phyloP scores from a whole-genome alignment of 2,888 invertebrate genomes.

The Phyto melanocephala region DNA sequence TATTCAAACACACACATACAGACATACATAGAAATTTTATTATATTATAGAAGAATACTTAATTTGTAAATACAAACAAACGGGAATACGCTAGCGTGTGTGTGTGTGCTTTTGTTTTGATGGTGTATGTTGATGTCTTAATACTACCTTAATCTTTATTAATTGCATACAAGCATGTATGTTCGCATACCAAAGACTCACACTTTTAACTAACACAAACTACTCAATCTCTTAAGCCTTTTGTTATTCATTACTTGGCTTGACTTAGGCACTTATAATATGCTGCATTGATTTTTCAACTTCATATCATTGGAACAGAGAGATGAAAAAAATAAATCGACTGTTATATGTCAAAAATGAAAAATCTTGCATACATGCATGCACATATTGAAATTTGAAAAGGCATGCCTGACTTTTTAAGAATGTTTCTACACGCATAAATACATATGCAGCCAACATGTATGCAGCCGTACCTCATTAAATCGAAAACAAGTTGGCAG shows the following conservation, averaged over 20 bases:
- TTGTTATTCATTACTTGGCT: conserved; percentile 56
- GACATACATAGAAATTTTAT: neutral
- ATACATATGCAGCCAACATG: neutral
- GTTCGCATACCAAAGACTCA: neutral
- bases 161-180: conserved; percentile 54
- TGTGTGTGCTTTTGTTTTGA: neutral
- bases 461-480: conserved; percentile 49
- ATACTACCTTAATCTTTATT: conserved; percentile 64
- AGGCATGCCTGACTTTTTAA: conserved; percentile 33
- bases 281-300: conserved; percentile 65
- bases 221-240: conserved; percentile 4
- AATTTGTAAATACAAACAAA: neutral
- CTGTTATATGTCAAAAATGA: conserved; percentile 41
- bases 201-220: neutral
- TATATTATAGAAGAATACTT: conserved; percentile 8
- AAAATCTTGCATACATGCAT: neutral
- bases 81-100: neutral
- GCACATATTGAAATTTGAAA: neutral
- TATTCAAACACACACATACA: conserved; percentile 37
- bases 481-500: conserved; percentile 44
- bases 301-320: conserved; percentile 34
- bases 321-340: conserved; percentile 7
- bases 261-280: conserved; percentile 58
- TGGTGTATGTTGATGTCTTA: conserved; percentile 38
- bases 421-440: neutral